Evolutionary conservation across 2,113 vertebrate species (phyloP), one percentile per base, ranked within the genome.

Genomic region (Barnardius zonarius): DNA sequence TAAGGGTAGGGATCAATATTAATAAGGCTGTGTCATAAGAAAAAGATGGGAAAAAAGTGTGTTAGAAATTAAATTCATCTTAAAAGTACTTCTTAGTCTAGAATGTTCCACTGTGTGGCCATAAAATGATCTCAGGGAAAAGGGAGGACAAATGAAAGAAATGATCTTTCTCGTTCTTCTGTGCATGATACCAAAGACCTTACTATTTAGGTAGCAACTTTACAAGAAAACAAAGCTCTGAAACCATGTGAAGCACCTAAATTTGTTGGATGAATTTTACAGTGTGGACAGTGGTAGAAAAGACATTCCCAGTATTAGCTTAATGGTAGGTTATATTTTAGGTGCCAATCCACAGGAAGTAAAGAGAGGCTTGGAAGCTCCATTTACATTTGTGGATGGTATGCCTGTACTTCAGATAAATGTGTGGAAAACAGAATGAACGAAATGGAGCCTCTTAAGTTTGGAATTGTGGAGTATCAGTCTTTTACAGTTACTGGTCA

Each of bases 381-480:
- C 5, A 13, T 57, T 68, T 72, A 35, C 19, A 24, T 49, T 63
- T 75, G 13, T 6, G 2, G 13, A 11, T 62, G 22, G 4, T 62
- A 24, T 67, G 43, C 4, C 5, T 76, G n/a, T 11, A 39, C 17
- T 78, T 13, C 14, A 35, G 35, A 46, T 35, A 46, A 43, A 81
- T 33, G 5, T 67, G 2, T 4, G 35, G 27, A 24, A 13, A 72
- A 5, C 22, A 55, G 37, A 72, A 72, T 48, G 27, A 88, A 46
- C 63, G n/a, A 63, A 59, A 19, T 27, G 22, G 11, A 94, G 4
- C 2, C 35, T 48, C 64, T 55, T 62, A 16, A 48, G 13, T 16
- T n/a, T 76, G 17, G 3, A 0, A 0, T 3, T 52, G 9, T 68
- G 10, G 10, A 3, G 2, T 66, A 35, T 54, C 5, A 2, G n/a